Evolutionary conservation across 2,888 invertebrate species (phyloP).

Genomic region (Tachina grossa): DNA sequence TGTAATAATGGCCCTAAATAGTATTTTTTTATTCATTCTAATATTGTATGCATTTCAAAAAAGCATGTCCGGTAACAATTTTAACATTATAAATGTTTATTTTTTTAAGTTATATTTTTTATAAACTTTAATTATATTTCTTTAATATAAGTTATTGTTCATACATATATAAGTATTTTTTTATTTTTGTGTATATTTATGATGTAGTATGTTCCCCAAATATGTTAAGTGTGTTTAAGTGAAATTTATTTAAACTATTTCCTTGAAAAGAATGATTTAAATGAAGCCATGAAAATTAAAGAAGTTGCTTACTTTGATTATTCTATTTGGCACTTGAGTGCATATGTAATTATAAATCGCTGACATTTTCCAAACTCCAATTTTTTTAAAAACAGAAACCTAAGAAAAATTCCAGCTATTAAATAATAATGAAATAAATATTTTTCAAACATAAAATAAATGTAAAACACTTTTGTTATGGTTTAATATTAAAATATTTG

Average conservation of each 20-base stretch:
- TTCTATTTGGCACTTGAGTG: too few relatives aligned
- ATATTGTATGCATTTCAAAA: constrained; percentile 67
- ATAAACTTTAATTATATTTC: constrained; percentile 35
- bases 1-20: too few relatives aligned
- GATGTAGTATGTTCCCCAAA: constrained; percentile 56
- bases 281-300: too few relatives aligned
- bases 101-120: constrained; percentile 20
- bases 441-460: background rate
- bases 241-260: constrained; percentile 8
- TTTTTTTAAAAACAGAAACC: background rate
- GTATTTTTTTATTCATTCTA: constrained; percentile 40
- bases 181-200: constrained; percentile 49
- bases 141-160: constrained; percentile 75
- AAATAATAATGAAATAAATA: background rate
- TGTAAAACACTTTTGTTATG: constrained; percentile 5
- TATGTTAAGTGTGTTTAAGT: constrained; percentile 31
- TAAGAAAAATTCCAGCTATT: background rate
- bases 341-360: too few relatives aligned
- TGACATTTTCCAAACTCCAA: too few relatives aligned
- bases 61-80: constrained; percentile 70
- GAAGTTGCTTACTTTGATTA: too few relatives aligned
- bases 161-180: constrained; percentile 68
- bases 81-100: constrained; percentile 67
- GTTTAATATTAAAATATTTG: constrained; percentile 53
- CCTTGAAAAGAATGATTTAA: background rate